phyloP scores from a whole-genome alignment of 2,888 invertebrate species.

The Drosophila aldrichi region DNA sequence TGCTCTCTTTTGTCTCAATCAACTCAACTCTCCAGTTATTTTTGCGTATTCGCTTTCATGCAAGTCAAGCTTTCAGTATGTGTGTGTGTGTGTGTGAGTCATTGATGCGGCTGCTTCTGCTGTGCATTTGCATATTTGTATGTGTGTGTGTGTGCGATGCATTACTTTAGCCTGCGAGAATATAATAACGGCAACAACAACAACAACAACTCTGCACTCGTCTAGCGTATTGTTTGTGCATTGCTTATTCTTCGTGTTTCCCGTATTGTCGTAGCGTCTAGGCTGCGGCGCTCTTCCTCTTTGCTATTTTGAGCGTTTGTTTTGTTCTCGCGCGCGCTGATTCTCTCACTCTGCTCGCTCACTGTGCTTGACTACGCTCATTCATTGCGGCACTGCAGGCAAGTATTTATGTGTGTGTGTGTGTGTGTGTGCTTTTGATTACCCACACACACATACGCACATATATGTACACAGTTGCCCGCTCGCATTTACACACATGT shows the following conservation, averaged over 20 bases:
- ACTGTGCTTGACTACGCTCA: constrained; percentile 34
- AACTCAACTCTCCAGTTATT: constrained; percentile 21
- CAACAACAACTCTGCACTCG: not conserved
- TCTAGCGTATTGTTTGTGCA: constrained; percentile 18
- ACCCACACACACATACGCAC: constrained; percentile 6
- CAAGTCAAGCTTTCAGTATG: not conserved
- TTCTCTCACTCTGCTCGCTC: constrained; percentile 16
- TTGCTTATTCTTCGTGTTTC: constrained; percentile 15
- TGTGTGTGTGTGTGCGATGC: constrained; percentile 40
- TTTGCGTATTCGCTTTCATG: constrained; percentile 35
- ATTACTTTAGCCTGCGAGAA: constrained; percentile 9
- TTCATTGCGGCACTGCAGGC: constrained; percentile 40
- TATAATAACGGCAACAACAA: constrained; percentile 9
- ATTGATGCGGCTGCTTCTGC: constrained; percentile 4
- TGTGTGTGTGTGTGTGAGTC: not conserved
- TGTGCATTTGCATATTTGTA: not conserved
- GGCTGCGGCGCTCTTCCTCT: constrained; percentile 24
- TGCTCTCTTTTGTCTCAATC: not conserved
- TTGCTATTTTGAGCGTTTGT: constrained; percentile 36
- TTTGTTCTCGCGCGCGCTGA: constrained; percentile 37
- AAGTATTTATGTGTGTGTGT: constrained; percentile 6
- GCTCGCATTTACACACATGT: constrained; percentile 45
- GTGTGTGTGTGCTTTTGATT: constrained; percentile 15
- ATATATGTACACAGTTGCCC: not conserved
- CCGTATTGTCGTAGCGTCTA: constrained; percentile 15